Evolutionary conservation across 1,140 invertebrate genomes (phyloP).

Genomic region (Zaprionus africanus): DNA sequence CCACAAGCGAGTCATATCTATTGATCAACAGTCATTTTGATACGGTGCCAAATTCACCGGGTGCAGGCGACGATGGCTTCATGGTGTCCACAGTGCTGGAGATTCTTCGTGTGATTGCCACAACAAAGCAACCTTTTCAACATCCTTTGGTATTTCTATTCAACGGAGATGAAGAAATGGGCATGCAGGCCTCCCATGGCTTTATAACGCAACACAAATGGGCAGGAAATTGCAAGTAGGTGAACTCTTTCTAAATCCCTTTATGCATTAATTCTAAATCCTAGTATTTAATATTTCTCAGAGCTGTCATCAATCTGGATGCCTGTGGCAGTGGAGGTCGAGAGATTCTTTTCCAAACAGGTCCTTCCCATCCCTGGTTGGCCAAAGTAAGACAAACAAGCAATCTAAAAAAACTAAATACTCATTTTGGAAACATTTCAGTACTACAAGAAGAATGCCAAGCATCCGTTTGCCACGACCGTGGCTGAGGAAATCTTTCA

Average conservation of each 20-base stretch:
- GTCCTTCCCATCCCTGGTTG: constrained; percentile 95
- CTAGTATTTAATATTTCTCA: constrained; percentile 86
- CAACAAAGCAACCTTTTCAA: constrained; percentile 46
- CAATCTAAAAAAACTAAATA: neutral
- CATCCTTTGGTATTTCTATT: constrained; percentile 90
- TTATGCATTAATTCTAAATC: constrained; percentile 31
- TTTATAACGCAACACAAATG: constrained; percentile 92
- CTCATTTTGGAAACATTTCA: constrained; percentile 51
- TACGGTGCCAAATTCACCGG: constrained; percentile 90
- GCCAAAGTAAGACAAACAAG: constrained; percentile 87
- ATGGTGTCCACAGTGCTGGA: constrained; percentile 96
- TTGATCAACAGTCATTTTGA: constrained; percentile 98
- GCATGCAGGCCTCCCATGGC: constrained; percentile 89
- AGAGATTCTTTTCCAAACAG: constrained; percentile 97
- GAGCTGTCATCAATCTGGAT: constrained; percentile 62
- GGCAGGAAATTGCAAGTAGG: constrained; percentile 86
- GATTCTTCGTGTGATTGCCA: constrained; percentile 86
- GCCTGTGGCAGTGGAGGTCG: constrained; percentile 95
- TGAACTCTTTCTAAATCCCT: neutral
- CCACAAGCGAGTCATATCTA: constrained; percentile 85
- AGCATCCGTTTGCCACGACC: constrained; percentile 92
- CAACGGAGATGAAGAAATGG: constrained; percentile 92
- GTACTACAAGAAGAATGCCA: constrained; percentile 91
- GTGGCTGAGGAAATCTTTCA: constrained; percentile 93
- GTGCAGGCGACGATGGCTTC: constrained; percentile 89